phyloP scores from a whole-genome alignment of 2,888 invertebrate species.

The Exephanes ischioxanthus region DNA sequence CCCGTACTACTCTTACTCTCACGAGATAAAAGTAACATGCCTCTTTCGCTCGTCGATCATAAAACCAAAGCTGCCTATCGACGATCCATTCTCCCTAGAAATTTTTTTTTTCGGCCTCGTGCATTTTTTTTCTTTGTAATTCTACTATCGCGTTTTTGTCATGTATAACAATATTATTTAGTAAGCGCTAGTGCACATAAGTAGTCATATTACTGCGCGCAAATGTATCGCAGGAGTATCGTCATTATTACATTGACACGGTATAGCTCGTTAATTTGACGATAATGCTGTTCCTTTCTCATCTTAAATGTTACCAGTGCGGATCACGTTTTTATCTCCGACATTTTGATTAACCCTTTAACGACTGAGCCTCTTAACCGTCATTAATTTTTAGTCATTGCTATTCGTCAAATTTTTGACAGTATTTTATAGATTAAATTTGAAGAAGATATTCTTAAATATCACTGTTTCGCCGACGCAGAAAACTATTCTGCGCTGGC shows the following conservation, averaged over 20 bases:
- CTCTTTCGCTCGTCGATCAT: constrained; percentile 5
- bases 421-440: not conserved
- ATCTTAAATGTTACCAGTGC: not conserved
- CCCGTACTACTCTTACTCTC: constrained; percentile 61
- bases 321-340: constrained; percentile 28
- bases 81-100: constrained; percentile 14
- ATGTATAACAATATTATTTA: constrained; percentile 33
- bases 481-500: not conserved
- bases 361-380: not conserved
- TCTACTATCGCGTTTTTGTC: constrained; percentile 23
- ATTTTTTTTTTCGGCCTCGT: not conserved
- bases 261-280: not conserved
- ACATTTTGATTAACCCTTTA: not conserved
- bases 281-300: constrained; percentile 10
- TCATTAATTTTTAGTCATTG: not conserved
- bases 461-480: not conserved
- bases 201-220: not conserved
- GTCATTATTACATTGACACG: constrained; percentile 10
- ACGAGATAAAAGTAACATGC: constrained; percentile 34
- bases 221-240: constrained; percentile 5
- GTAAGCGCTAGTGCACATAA: constrained; percentile 5
- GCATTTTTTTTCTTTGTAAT: constrained; percentile 11
- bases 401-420: not conserved
- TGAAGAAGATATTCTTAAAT: not conserved
- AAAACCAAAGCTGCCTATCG: constrained; percentile 29